A percentile compares a stretch with the other conserved stretches of the same genome.
Conservation (phyloP, 1,140 invertebrate species). For the Pentalonia nigronervosa region DNA sequence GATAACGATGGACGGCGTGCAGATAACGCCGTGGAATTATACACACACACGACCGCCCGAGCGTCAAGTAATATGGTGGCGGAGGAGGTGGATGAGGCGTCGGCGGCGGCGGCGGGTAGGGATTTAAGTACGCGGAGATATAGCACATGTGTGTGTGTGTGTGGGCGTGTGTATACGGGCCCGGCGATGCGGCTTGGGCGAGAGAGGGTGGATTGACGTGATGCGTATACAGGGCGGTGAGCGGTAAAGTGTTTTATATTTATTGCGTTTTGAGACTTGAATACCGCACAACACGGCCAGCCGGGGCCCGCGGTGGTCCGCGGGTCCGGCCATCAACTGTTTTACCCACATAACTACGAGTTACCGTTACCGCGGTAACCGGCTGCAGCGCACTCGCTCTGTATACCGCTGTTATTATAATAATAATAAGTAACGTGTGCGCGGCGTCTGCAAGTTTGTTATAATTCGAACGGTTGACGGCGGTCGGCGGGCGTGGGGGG, state of each 20-base stretch:
- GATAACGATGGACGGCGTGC: conserved; percentile 38
- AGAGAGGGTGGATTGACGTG: conserved; percentile 38
- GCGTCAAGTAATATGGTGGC: neutral
- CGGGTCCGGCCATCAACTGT: neutral
- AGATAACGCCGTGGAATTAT: conserved; percentile 2
- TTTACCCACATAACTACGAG: neutral
- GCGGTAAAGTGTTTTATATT: neutral
- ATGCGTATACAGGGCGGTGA: neutral
- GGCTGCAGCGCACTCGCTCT: neutral
- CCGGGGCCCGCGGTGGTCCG: neutral
- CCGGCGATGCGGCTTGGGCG: neutral
- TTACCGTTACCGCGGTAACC: neutral
- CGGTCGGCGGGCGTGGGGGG: neutral
- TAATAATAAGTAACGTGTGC: neutral
- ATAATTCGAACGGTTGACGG: neutral
- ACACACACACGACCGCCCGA: neutral
- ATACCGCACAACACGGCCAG: neutral
- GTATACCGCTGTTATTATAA: neutral
- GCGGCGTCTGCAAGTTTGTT: neutral
- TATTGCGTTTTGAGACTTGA: neutral
- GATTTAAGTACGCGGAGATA: conserved; percentile 27
- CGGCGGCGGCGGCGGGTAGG: neutral
- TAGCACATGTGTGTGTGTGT: neutral
- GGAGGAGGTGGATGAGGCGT: neutral
- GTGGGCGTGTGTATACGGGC: neutral